phyloP scores from a whole-genome alignment of 2,113 vertebrate genomes.

The Turdus rufiventris region DNA sequence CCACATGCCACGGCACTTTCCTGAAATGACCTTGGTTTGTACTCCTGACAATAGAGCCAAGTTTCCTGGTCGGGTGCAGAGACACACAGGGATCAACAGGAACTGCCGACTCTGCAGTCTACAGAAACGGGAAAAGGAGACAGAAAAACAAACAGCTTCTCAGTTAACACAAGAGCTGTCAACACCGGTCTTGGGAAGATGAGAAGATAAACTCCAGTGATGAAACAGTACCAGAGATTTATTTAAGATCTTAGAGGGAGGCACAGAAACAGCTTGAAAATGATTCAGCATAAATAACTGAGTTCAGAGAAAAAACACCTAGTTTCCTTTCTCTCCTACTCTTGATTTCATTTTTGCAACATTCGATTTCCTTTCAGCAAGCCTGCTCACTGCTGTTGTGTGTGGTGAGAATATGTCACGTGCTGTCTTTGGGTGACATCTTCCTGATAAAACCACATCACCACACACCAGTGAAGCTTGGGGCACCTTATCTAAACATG shows the following conservation, averaged over 20 bases:
- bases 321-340: not conserved
- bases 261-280: not conserved
- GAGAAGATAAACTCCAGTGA: not conserved
- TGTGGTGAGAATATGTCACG: not conserved
- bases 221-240: not conserved
- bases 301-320: not conserved
- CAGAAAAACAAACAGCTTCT: not conserved
- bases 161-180: not conserved
- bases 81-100: not conserved
- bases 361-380: not conserved
- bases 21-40: not conserved
- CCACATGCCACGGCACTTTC: not conserved
- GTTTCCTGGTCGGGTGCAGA: not conserved
- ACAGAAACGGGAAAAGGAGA: not conserved
- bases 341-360: not conserved
- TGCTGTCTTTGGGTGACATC: not conserved
- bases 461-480: accelerated
- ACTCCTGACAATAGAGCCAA: not conserved
- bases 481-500: not conserved
- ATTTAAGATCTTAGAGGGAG: not conserved
- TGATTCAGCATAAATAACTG: constrained; percentile 11
- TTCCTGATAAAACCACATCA: not conserved
- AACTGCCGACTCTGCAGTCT: not conserved
- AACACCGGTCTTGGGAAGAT: not conserved
- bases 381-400: not conserved